phyloP scores from a whole-genome alignment of 1,140 invertebrate genomes.

The Apis dorsata region DNA sequence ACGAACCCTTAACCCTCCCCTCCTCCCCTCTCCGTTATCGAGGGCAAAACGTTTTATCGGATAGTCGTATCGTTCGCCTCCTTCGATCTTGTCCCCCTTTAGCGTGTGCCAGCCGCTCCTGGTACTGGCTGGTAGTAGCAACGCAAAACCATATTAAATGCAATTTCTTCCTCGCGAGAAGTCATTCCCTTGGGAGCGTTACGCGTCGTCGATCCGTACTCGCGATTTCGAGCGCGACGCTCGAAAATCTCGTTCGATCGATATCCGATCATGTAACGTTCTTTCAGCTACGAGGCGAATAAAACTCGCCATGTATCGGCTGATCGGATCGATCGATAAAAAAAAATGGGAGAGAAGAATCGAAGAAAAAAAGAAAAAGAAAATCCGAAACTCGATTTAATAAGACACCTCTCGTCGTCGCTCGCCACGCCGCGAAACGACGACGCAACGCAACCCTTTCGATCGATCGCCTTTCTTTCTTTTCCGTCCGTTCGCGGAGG shows the following conservation, averaged over 20 bases:
- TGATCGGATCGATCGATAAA: no score
- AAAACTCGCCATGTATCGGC: no score
- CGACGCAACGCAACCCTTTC: conserved; percentile 5
- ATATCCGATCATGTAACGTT: background rate
- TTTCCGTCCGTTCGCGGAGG: background rate
- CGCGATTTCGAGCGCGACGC: background rate
- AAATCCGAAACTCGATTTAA: background rate
- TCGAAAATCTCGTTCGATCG: background rate
- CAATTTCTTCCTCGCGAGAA: conserved; percentile 13
- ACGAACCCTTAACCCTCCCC: no score
- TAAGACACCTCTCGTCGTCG: background rate
- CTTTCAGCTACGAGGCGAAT: no score
- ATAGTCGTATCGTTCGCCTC: conserved; percentile 14
- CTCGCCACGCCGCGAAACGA: background rate
- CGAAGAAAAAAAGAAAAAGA: no score
- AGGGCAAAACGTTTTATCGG: conserved; percentile 57
- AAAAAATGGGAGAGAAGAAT: no score
- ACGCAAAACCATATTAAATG: background rate
- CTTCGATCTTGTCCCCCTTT: conserved; percentile 10
- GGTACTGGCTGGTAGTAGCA: conserved; percentile 8
- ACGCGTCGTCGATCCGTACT: background rate
- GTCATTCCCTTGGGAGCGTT: background rate
- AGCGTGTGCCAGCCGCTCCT: conserved; percentile 20
- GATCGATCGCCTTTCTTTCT: conserved; percentile 17
- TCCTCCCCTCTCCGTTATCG: conserved; percentile 12